phyloP scores from a whole-genome alignment of 2,113 vertebrate genomes.

The Zosterops pallidus region DNA sequence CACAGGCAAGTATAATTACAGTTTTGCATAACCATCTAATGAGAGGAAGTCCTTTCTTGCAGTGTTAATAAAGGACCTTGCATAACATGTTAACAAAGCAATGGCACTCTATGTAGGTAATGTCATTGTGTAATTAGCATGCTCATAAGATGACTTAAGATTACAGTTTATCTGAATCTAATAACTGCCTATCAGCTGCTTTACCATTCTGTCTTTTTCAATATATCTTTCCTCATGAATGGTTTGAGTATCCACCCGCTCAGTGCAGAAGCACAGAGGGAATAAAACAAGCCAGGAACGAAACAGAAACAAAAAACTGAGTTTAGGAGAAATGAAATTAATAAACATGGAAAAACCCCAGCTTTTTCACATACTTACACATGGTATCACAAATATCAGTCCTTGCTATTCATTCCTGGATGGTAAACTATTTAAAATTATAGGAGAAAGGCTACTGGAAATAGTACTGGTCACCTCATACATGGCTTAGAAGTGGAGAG shows the following conservation, averaged over 20 bases:
- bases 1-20: slow-evolving; percentile 80
- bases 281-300: neutral
- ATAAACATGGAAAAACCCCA: neutral
- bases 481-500: neutral
- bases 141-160: slow-evolving; percentile 80
- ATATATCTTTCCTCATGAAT: slow-evolving; percentile 64
- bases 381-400: neutral
- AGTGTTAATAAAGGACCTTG: slow-evolving; percentile 85
- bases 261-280: neutral
- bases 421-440: neutral
- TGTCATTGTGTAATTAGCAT: slow-evolving; percentile 83
- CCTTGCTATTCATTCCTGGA: neutral
- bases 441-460: neutral
- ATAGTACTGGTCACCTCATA: neutral
- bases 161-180: slow-evolving; percentile 83
- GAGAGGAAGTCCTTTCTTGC: slow-evolving; percentile 77
- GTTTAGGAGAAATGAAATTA: neutral
- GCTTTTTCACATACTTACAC: neutral
- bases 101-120: slow-evolving; percentile 74
- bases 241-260: neutral
- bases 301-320: neutral
- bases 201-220: slow-evolving; percentile 69
- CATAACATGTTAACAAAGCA: slow-evolving; percentile 80
- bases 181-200: slow-evolving; percentile 77
- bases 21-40: slow-evolving; percentile 80